These are phyloP conservation scores for Ylistrum balloti DNA, from an alignment of 1,140 invertebrate species.

Conservation along the genomic window DNA sequence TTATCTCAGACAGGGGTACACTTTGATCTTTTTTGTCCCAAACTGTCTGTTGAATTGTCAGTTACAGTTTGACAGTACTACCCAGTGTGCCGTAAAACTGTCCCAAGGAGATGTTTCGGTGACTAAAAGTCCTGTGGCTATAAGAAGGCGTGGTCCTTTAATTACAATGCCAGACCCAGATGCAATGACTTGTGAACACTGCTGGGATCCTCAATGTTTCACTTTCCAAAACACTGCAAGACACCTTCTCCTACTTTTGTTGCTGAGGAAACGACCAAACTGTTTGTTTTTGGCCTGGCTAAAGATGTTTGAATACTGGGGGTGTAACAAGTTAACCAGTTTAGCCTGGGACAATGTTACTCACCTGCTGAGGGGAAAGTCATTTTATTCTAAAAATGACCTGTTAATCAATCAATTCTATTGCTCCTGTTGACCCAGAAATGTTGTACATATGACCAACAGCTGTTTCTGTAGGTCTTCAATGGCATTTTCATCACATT, in stretches of 20 bases:
- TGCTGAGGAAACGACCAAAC: neutral
- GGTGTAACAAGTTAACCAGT: slow-evolving; percentile 15
- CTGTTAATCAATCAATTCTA: neutral
- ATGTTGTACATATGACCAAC: slow-evolving; percentile 11
- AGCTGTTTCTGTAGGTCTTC: neutral
- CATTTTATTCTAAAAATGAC: neutral
- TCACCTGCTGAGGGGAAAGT: neutral
- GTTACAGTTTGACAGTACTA: neutral
- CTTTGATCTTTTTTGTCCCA: slow-evolving; percentile 11
- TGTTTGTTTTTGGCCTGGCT: neutral
- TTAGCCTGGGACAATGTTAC: neutral
- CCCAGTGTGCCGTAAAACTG: neutral
- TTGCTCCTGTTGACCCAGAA: neutral
- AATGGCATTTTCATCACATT: neutral
- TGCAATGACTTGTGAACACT: neutral
- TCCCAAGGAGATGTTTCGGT: neutral
- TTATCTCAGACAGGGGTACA: slow-evolving; percentile 5
- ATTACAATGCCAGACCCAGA: neutral
- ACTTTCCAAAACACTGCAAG: slow-evolving; percentile 27
- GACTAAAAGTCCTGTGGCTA: neutral
- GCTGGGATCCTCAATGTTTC: slow-evolving; percentile 12
- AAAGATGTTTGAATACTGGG: slow-evolving; percentile 19
- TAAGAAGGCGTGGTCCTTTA: neutral
- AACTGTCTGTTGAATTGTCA: slow-evolving; percentile 10
- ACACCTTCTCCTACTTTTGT: neutral